A percentile compares a stretch with the other conserved stretches of the same genome.
These are phyloP conservation scores for Euzetes globulus DNA, from an alignment of 2,888 invertebrate species.

Conservation along the genomic window DNA sequence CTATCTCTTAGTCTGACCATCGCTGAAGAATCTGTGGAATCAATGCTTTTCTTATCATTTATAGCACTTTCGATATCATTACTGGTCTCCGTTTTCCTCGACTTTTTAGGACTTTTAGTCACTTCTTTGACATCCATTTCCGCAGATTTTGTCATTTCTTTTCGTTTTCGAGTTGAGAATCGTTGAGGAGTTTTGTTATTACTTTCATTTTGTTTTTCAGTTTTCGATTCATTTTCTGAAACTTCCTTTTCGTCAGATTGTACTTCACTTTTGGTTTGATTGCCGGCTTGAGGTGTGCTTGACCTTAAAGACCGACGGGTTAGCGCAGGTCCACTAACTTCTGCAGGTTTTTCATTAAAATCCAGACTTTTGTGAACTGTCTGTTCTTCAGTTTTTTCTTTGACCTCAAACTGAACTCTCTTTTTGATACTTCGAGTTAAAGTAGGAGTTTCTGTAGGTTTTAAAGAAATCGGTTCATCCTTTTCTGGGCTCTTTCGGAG, in stretches of 20 bases:
- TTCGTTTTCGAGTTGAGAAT: slow-evolving; percentile 1
- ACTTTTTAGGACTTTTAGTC: not conserved
- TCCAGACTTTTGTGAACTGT: not conserved
- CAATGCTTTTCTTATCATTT: not conserved
- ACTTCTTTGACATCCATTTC: not conserved
- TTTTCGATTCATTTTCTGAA: not conserved
- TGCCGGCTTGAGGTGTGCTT: not conserved
- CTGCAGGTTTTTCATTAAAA: not conserved
- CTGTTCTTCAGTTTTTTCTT: not conserved
- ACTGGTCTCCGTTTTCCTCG: not conserved
- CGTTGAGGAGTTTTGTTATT: slow-evolving; percentile 12
- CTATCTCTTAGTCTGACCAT: not conserved
- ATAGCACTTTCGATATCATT: not conserved
- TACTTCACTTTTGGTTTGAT: not conserved
- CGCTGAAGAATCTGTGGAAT: not conserved
- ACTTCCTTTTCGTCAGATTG: not conserved
- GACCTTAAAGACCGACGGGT: slow-evolving; percentile 6
- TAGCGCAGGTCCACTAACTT: not conserved
- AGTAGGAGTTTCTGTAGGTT: not conserved
- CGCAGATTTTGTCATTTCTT: not conserved
- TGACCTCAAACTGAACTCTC: slow-evolving; percentile 16
- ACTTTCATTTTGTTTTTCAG: not conserved
- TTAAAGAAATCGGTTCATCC: not conserved
- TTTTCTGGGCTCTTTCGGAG: not conserved
- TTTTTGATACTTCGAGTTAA: slow-evolving; percentile 11